These are phyloP conservation scores for Rhorus exstirpatorius DNA, from an alignment of 2,888 invertebrate genomes.

Conservation along the genomic window DNA sequence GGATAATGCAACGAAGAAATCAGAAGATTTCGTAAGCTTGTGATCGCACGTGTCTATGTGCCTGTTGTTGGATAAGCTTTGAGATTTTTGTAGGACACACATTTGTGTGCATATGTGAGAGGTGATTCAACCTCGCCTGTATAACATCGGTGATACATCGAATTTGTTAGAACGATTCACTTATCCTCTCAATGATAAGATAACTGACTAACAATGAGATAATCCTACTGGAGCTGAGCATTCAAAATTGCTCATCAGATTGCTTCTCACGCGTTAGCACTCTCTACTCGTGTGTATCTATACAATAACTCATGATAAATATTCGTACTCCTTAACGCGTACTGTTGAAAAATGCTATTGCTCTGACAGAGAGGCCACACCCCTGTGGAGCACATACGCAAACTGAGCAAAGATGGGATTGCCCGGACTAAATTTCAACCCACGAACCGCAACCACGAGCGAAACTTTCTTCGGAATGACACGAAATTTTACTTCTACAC, in stretches of 20 bases:
- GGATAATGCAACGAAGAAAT: too few relatives aligned
- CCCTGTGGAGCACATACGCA: neutral
- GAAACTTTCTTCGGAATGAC: conserved; percentile 46
- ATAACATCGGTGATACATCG: too few relatives aligned
- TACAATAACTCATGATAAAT: conserved; percentile 47
- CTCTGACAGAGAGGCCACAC: neutral
- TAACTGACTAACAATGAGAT: too few relatives aligned
- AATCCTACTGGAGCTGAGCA: too few relatives aligned
- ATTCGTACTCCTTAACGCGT: conserved; percentile 16
- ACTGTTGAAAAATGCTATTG: neutral
- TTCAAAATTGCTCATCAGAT: neutral
- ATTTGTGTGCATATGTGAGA: too few relatives aligned
- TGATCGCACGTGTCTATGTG: neutral
- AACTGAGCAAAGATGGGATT: conserved; percentile 27
- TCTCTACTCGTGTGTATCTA: neutral
- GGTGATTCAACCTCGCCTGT: too few relatives aligned
- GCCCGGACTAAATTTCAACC: conserved; percentile 42
- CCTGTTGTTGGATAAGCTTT: too few relatives aligned
- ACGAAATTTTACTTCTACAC: conserved; percentile 26
- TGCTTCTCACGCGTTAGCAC: conserved; percentile 21
- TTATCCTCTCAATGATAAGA: too few relatives aligned
- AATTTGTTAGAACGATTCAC: too few relatives aligned
- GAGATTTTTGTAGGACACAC: too few relatives aligned
- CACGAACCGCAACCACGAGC: conserved; percentile 15
- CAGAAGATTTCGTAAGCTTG: too few relatives aligned